Conservation (phyloP, 2,888 invertebrate species). For the Drosophila meridiana region DNA sequence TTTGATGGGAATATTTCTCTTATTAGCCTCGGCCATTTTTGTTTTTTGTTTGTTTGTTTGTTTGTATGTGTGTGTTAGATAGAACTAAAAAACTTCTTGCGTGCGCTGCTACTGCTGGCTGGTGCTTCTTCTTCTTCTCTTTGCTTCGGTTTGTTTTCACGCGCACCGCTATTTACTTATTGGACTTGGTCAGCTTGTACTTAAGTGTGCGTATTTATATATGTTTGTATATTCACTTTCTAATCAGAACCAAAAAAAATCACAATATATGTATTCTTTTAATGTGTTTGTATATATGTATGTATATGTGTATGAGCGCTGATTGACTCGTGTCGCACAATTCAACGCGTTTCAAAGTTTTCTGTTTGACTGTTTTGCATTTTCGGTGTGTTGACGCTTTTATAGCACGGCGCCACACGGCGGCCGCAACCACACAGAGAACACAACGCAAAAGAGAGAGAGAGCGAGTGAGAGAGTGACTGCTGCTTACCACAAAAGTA, state of each 20-base stretch:
- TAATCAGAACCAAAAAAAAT: conserved; percentile 69
- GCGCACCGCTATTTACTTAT: conserved; percentile 36
- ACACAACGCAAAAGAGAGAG: background rate
- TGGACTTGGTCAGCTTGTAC: conserved; percentile 47
- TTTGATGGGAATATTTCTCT: conserved; percentile 96
- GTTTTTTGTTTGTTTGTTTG: conserved; percentile 41
- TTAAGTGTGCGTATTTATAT: conserved; percentile 21
- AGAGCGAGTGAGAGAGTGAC: conserved; percentile 9
- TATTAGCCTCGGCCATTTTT: conserved; percentile 92
- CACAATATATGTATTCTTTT: conserved; percentile 52
- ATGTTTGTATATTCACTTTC: conserved; percentile 60
- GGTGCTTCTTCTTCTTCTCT: conserved; percentile 21
- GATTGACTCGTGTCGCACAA: conserved; percentile 47
- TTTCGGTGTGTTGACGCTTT: conserved; percentile 60
- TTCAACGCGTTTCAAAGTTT: conserved; percentile 62
- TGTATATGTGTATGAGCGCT: conserved; percentile 34
- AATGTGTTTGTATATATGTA: conserved; percentile 39
- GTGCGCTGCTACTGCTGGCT: conserved; percentile 25
- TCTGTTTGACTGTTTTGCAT: conserved; percentile 69
- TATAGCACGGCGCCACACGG: conserved; percentile 50
- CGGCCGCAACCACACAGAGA: conserved; percentile 40
- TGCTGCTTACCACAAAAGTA: conserved; percentile 21
- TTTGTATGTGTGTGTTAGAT: conserved; percentile 29
- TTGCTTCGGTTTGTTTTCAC: conserved; percentile 45
- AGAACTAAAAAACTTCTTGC: conserved; percentile 47